Base-by-base conservation (phyloP, 2,113 vertebrate species). In the Varanus komodoensis region DNA sequence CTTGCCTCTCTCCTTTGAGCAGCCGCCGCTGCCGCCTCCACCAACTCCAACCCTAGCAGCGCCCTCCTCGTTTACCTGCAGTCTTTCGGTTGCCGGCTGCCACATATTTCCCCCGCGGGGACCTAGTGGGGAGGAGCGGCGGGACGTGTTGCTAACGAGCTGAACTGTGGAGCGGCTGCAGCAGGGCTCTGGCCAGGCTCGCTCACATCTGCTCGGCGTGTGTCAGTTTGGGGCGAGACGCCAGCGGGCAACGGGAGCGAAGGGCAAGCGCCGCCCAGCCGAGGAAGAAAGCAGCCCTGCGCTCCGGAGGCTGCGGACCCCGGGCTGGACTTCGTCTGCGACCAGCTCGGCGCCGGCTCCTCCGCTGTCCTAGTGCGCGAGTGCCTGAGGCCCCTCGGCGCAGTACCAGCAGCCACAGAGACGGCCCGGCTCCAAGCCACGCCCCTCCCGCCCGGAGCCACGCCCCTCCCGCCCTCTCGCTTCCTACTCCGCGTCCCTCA, bases 1-100 rank as follows among this genome's bases (percentile, higher is more conserved):
- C n/a, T 38, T n/a, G 19, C 50, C 57, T 14, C 27, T 74, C 3
- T 38, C 61, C 23, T 25, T 44, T 14, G 4, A 44, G 48, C 12
- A 1, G 1, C 27, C 38, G 38, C 38, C 38, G 38, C 38, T 44
- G 17, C 67, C 32, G 1, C 12, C 82, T 3, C 64, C 34, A 3
- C 3, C 1, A 4, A 61, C 38, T 23, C 82, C 25, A 8, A 25
- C 82, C 82, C 82, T 64, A 29, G 32, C 73, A 77, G 34, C n/a
- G 8, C 44, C 69, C 38, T 21, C 81, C 34, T 6, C 29, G 21
- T 27, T 96, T 98, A 99, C 99, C 99, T 99, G 98, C 97, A 99
- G 95, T 96, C 99, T 98, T 96, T 99, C 99, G 82, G 98, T 98
- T 96, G 99, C 98, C 89, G 98, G 99, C 96, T 99, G 98, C 99